Conservation (phyloP, 2,113 vertebrate species). For the Dryoscopus gambensis region DNA sequence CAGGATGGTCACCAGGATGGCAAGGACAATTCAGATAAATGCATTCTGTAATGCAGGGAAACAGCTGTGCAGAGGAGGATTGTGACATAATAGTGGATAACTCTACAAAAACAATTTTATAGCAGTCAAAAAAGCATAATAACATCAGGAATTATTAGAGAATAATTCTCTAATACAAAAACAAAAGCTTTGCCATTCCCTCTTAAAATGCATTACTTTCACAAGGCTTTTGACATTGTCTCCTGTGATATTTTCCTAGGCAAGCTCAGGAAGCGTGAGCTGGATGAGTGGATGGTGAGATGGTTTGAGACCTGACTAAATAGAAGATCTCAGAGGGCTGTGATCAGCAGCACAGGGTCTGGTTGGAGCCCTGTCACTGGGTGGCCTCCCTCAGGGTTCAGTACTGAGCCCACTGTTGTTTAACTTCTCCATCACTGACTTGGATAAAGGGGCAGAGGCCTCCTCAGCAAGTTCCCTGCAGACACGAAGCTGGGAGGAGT, state of each 20-base stretch:
- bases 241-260: not conserved
- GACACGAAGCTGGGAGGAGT: not conserved
- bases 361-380: not conserved
- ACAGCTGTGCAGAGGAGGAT: not conserved
- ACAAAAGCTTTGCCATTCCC: not conserved
- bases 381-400: not conserved
- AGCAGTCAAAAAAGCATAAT: not conserved
- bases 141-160: not conserved
- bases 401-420: not conserved
- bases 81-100: not conserved
- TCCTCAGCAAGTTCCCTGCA: not conserved
- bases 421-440: not conserved
- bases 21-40: not conserved
- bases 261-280: not conserved
- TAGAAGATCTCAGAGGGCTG: accelerated
- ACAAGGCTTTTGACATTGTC: not conserved
- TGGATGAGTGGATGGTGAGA: not conserved
- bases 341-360: not conserved
- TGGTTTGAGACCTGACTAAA: not conserved
- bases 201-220: not conserved
- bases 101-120: not conserved
- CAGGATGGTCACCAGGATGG: not conserved
- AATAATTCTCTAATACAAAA: too few relatives aligned
- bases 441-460: not conserved
- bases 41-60: not conserved